Evolutionary conservation across 2,888 invertebrate genomes (phyloP).

Genomic region (Conomelus anceps): DNA sequence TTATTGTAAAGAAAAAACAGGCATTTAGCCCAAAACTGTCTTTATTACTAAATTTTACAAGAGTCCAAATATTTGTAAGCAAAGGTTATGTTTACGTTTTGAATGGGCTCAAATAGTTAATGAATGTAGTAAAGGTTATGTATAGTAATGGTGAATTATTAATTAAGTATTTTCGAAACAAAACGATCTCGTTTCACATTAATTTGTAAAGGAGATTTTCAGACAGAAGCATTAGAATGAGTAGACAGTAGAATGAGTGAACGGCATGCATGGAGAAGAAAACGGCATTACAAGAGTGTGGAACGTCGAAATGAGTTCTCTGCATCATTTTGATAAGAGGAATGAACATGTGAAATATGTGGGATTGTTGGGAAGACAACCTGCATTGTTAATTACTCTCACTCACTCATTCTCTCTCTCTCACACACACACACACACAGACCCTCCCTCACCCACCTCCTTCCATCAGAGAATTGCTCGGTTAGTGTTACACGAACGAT

Average conservation of each 20-base stretch:
- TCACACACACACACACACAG: background rate
- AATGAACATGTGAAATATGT: background rate
- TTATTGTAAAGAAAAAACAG: too few species aligned
- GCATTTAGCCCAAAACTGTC: too few species aligned
- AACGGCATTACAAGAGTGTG: background rate
- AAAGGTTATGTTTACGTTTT: too few species aligned
- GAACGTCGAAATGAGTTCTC: background rate
- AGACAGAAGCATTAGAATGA: background rate
- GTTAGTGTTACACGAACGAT: background rate
- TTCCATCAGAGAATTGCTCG: background rate
- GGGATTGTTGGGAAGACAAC: background rate
- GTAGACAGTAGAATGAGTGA: too few species aligned
- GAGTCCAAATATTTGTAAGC: too few species aligned
- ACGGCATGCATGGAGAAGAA: background rate
- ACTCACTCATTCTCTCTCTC: background rate
- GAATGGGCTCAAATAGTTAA: too few species aligned
- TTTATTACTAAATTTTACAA: too few species aligned
- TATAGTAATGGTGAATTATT: too few species aligned
- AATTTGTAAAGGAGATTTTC: too few species aligned
- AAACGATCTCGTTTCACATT: too few species aligned
- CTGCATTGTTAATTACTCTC: background rate
- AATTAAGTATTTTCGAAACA: too few species aligned
- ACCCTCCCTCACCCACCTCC: background rate
- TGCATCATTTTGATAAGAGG: background rate
- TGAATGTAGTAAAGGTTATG: too few species aligned